phyloP scores from a whole-genome alignment of 2,888 invertebrate species.

The Sinodicranocentrus sp. region DNA sequence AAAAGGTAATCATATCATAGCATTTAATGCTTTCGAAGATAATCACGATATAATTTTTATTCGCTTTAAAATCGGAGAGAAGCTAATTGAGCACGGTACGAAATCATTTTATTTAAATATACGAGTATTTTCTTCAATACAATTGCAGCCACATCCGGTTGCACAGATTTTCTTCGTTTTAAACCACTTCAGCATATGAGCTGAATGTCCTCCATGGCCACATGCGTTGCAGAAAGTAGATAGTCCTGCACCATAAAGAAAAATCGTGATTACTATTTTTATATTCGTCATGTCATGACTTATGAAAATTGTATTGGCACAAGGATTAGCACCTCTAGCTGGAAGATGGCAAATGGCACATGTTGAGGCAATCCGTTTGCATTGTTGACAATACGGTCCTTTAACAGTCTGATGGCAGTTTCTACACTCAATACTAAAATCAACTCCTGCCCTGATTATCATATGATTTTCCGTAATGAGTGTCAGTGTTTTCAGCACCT shows the following conservation, averaged over 20 bases:
- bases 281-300: no score
- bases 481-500: constrained; percentile 84
- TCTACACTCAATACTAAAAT: constrained; percentile 86
- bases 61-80: no score
- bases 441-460: constrained; percentile 83
- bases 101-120: constrained; percentile 42
- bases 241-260: constrained; percentile 77
- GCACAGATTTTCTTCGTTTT: constrained; percentile 88
- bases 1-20: no score
- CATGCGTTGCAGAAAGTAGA: constrained; percentile 93
- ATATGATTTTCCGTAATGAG: constrained; percentile 76
- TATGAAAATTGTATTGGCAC: background rate
- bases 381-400: constrained; percentile 83
- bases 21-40: no score
- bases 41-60: no score
- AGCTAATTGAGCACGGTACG: no score
- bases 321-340: constrained; percentile 83
- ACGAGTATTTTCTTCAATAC: constrained; percentile 85
- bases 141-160: constrained; percentile 94
- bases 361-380: constrained; percentile 87
- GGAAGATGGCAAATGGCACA: constrained; percentile 92
- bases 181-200: constrained; percentile 92
- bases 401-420: constrained; percentile 84
- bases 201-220: constrained; percentile 95
- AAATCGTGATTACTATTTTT: no score